A percentile compares a stretch with the other conserved stretches of the same genome.
Conservation (phyloP, 2,113 vertebrate genomes). For the Lanius collurio region DNA sequence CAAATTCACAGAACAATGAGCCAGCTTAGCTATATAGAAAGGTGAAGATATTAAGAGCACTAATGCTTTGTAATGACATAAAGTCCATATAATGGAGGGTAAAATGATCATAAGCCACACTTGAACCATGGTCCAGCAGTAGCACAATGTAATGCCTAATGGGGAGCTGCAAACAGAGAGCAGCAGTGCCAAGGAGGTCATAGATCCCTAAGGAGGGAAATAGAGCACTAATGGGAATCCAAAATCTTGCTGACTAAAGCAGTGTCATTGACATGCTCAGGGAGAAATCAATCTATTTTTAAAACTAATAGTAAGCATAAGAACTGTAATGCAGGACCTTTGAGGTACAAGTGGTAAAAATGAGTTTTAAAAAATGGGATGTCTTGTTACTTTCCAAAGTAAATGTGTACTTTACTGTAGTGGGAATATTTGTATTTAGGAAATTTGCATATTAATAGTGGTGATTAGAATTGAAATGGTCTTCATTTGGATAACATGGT, state of each 20-base stretch:
- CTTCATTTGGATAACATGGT: not conserved
- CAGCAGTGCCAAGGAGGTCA: not conserved
- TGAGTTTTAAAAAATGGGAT: not conserved
- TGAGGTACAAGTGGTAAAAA: not conserved
- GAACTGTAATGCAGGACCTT: not conserved
- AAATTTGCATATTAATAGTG: not conserved
- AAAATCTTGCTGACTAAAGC: not conserved
- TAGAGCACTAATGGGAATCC: not conserved
- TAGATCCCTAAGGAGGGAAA: not conserved
- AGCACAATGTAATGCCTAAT: not conserved
- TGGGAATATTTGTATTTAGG: not conserved
- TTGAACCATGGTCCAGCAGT: not conserved
- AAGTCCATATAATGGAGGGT: not conserved
- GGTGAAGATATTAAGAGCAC: not conserved
- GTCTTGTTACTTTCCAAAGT: not conserved
- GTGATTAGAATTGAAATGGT: not conserved
- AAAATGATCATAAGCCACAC: not conserved
- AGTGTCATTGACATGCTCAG: not conserved
- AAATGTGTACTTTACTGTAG: not conserved
- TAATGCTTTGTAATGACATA: not conserved
- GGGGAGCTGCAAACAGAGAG: not conserved
- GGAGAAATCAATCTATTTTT: not conserved
- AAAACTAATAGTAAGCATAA: not conserved
- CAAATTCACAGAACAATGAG: not conserved
- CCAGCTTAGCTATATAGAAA: not conserved